Conservation (phyloP, 2,888 invertebrate genomes). For the Strigamia transsilvanica region DNA sequence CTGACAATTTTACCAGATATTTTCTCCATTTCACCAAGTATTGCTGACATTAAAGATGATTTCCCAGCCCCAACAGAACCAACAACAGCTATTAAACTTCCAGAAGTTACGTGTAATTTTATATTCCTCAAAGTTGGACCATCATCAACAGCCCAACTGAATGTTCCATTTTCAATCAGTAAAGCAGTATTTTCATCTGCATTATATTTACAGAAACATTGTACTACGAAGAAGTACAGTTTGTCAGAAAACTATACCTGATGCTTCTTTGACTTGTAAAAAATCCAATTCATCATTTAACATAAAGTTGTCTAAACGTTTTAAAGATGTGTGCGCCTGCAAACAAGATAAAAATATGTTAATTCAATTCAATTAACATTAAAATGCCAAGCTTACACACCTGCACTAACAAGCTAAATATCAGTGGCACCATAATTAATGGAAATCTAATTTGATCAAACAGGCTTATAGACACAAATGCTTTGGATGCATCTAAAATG, state of each 20-base stretch:
- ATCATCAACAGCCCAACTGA: conserved; percentile 81
- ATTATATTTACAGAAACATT: conserved; percentile 58
- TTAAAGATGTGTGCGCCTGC: conserved; percentile 82
- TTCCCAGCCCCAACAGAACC: conserved; percentile 90
- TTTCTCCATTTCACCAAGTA: conserved; percentile 91
- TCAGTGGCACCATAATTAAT: conserved; percentile 79
- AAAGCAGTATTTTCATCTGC: conserved; percentile 74
- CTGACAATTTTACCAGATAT: conserved; percentile 81
- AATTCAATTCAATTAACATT: neutral
- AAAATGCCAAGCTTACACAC: neutral
- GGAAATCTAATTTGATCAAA: conserved; percentile 89
- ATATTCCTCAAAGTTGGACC: conserved; percentile 77
- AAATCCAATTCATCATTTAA: conserved; percentile 87
- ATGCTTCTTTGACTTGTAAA: neutral
- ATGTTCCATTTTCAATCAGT: conserved; percentile 83
- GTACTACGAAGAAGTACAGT: conserved; percentile 55
- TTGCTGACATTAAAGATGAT: conserved; percentile 85
- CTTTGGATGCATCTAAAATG: conserved; percentile 79
- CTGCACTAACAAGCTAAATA: conserved; percentile 71
- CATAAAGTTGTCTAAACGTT: conserved; percentile 90
- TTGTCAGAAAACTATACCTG: neutral
- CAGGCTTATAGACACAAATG: conserved; percentile 85
- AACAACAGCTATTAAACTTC: conserved; percentile 81
- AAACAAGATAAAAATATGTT: neutral
- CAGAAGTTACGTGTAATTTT: conserved; percentile 74